Conservation (phyloP, 2,113 vertebrate species). For the Stigmatopora nigra region DNA sequence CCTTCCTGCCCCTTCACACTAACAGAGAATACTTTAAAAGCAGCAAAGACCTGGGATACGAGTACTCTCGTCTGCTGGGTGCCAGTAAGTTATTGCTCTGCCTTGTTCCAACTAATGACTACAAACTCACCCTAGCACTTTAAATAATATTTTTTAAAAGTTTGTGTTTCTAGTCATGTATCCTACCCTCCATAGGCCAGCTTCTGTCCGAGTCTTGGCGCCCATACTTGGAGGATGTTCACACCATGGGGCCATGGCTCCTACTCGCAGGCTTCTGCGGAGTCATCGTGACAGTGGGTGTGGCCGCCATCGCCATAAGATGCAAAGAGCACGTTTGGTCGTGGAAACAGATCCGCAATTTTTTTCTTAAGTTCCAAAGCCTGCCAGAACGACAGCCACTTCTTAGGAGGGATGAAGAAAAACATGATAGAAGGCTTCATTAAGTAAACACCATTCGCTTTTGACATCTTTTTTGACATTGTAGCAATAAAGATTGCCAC, state of each 20-base stretch:
- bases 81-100: constrained; percentile 70
- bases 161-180: no score
- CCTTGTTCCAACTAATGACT: not conserved
- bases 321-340: constrained; percentile 6
- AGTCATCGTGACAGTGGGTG: constrained; percentile 50
- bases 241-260: constrained; percentile 80
- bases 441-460: not conserved
- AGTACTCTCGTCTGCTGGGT: constrained; percentile 81
- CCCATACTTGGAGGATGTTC: constrained; percentile 75
- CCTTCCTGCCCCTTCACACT: constrained; percentile 85
- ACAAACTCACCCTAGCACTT: no score
- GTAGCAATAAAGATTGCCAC: not conserved
- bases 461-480: not conserved
- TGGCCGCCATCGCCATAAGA: constrained; percentile 22
- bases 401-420: constrained; percentile 25
- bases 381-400: constrained; percentile 51
- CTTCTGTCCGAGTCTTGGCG: constrained; percentile 70
- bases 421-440: constrained; percentile 29
- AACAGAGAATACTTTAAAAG: constrained; percentile 85
- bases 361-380: not conserved
- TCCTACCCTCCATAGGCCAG: constrained; percentile 41
- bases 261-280: constrained; percentile 74
- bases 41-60: constrained; percentile 87
- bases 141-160: no score
- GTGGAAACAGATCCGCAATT: constrained; percentile 10